Evolutionary conservation across 1,140 invertebrate genomes (phyloP), one percentile per base, ranked within the genome.

Genomic region (Bombyx mandarina): DNA sequence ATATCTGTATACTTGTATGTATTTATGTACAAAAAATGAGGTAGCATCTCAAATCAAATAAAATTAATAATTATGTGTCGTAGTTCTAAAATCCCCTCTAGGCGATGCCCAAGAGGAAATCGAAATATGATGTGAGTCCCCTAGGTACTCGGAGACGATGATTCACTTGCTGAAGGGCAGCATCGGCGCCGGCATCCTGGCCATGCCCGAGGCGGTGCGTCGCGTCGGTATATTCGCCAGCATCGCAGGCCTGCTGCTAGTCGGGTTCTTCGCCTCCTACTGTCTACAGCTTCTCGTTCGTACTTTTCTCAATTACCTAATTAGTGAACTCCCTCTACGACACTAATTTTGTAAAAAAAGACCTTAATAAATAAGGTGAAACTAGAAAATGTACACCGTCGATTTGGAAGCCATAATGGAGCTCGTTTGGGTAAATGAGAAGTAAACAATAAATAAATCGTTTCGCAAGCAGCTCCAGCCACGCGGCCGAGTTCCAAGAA

Each of bases 141-240:
- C 9, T 70, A 95, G 94, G 54, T 95, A 94, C 82, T 83, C 86
- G 42, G 94, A 95, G 59, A 96, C 95, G 0, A 87, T 96, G 63
- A 91, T 96, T 63, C 95, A 96, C 76, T 79, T 96, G 61, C 77
- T 96, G 18, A 96, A 96, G 73, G 94, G 94, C 26, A 96, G 96
- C 73, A 90, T 97, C 56, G 96, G 96, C 6, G 97, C 96, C 0
- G 96, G 96, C 6, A 95, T 98, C 50, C 76, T 98, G 52, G 96
- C 96, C 12, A 97, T 98, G 94, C 95, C 96, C 3, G 91, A 93
- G 71, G 96, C 96, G 0, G 93, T 97, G 62, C 89, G 88, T 52
- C 92, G 97, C 75, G 89, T 95, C 10, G 96, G 96, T 45, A 91
- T 95, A 57, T 59, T 90, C 0, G 77, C 92, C 46, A 93, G 94